Evolutionary conservation across 2,888 invertebrate species (phyloP).

Genomic region (Drosophila formosana): DNA sequence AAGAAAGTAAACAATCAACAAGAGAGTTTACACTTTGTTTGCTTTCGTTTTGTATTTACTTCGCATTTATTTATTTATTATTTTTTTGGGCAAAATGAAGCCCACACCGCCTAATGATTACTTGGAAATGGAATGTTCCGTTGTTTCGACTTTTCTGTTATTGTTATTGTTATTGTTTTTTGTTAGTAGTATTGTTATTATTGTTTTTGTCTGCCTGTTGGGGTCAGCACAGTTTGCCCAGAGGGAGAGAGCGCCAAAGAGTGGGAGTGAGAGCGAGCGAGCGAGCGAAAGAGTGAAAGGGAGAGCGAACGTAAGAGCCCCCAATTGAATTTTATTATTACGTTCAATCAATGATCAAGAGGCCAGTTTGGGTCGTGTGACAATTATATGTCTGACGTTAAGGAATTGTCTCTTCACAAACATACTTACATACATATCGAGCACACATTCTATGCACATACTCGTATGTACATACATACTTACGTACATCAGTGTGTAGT

Average conservation of each 20-base stretch:
- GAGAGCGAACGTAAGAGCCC: slow-evolving; percentile 36
- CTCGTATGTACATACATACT: background rate
- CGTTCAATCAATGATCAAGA: slow-evolving; percentile 85
- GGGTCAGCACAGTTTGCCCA: slow-evolving; percentile 65
- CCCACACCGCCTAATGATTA: slow-evolving; percentile 55
- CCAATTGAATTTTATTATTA: slow-evolving; percentile 83
- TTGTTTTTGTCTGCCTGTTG: slow-evolving; percentile 46
- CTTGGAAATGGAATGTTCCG: slow-evolving; percentile 73
- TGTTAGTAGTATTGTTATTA: slow-evolving; percentile 14
- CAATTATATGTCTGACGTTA: slow-evolving; percentile 84
- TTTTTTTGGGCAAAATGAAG: background rate
- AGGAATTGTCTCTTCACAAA: slow-evolving; percentile 69
- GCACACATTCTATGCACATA: background rate
- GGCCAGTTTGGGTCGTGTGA: slow-evolving; percentile 85
- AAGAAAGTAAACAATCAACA: slow-evolving; percentile 70
- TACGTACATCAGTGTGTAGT: slow-evolving; percentile 1
- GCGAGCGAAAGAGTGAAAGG: slow-evolving; percentile 6
- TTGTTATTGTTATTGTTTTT: slow-evolving; percentile 43
- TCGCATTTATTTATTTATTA: background rate
- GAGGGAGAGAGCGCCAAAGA: slow-evolving; percentile 18
- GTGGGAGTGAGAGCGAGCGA: slow-evolving; percentile 10
- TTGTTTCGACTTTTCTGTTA: slow-evolving; percentile 58
- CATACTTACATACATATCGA: slow-evolving; percentile 12
- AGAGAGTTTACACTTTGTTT: slow-evolving; percentile 40
- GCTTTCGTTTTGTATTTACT: slow-evolving; percentile 29